phyloP scores from a whole-genome alignment of 2,888 invertebrate species.

The Monoplex corrugatus region DNA sequence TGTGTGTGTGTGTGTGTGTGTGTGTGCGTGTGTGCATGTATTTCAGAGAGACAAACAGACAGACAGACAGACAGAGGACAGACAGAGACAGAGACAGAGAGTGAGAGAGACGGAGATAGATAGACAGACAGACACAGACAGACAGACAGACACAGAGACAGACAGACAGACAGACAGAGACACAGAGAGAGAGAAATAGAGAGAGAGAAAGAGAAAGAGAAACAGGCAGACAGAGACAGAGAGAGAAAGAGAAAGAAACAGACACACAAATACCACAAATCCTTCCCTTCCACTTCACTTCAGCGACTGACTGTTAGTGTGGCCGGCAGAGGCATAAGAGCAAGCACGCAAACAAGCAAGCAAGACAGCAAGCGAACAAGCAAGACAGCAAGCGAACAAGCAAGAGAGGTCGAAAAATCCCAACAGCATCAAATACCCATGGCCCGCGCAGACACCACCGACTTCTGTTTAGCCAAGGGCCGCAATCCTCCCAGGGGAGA shows the following conservation, averaged over 20 bases:
- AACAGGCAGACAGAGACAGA: too few relatives aligned
- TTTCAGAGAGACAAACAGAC: neutral
- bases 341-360: neutral
- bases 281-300: neutral
- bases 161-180: slow-evolving; percentile 13
- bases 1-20: too few relatives aligned
- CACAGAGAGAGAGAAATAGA: neutral
- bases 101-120: neutral
- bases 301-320: neutral
- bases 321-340: neutral
- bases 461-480: neutral
- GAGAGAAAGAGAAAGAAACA: neutral
- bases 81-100: neutral
- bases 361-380: neutral
- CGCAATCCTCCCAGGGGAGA: neutral
- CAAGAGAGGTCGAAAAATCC: neutral
- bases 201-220: neutral
- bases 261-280: neutral
- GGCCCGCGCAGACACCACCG: neutral
- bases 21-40: too few relatives aligned
- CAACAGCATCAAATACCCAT: neutral
- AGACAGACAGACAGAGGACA: neutral
- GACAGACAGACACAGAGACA: neutral
- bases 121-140: neutral
- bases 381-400: neutral